Conservation (phyloP, 2,888 invertebrate species). For the Microctonus aethiopoides region DNA sequence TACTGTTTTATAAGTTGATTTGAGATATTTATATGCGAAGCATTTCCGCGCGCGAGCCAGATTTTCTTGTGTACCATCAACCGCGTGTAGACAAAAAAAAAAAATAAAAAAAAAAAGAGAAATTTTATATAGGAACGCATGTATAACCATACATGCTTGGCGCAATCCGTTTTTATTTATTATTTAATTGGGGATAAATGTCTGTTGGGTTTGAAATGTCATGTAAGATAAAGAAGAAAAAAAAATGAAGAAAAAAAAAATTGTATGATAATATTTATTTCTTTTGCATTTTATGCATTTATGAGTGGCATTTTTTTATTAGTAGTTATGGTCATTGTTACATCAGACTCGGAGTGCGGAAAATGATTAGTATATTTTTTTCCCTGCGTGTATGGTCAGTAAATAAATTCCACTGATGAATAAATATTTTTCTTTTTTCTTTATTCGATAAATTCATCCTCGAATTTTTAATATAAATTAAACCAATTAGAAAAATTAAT, state of each 20-base stretch:
- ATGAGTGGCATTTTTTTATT: neutral
- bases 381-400: too few species aligned
- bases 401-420: too few species aligned
- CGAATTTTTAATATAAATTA: too few species aligned
- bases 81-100: neutral
- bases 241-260: neutral
- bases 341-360: constrained; percentile 4
- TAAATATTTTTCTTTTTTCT: too few species aligned
- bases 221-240: neutral
- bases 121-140: constrained; percentile 6
- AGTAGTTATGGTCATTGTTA: constrained; percentile 19
- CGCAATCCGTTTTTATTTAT: neutral
- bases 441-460: too few species aligned
- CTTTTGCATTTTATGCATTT: neutral
- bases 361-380: constrained; percentile 13
- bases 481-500: too few species aligned
- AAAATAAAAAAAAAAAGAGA: constrained; percentile 13
- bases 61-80: constrained; percentile 4
- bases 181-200: neutral
- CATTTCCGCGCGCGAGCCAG: constrained; percentile 18
- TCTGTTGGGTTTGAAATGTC: neutral
- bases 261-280: neutral
- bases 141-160: neutral
- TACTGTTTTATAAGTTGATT: constrained; percentile 12
- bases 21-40: constrained; percentile 16